Percentiles rank a stretch among this genome's conserved stretches.
Conservation (phyloP, 2,797 vertebrate genomes). For the Pseudochirops cupreus region DNA sequence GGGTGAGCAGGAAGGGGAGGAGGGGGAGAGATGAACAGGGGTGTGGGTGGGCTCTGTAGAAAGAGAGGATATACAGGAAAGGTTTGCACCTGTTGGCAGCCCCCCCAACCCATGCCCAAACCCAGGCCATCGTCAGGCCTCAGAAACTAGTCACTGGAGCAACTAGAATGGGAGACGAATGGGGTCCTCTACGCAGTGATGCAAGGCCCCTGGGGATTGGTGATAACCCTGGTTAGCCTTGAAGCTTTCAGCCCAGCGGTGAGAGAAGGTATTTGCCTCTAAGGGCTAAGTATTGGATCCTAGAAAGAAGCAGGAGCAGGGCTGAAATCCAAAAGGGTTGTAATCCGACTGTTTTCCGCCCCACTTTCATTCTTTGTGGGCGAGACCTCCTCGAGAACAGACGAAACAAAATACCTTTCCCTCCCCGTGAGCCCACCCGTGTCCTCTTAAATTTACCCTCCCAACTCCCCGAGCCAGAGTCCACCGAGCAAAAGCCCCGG, state of each 20-base stretch:
- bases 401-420: neutral
- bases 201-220: neutral
- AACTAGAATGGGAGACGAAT: neutral
- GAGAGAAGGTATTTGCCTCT: too few species aligned
- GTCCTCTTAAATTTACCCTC: neutral
- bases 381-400: neutral
- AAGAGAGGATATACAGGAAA: neutral
- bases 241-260: too few species aligned
- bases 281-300: too few species aligned
- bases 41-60: neutral
- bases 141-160: neutral
- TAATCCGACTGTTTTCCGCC: neutral
- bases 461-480: neutral
- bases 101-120: neutral
- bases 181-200: neutral
- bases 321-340: neutral
- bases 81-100: neutral
- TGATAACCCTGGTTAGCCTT: neutral
- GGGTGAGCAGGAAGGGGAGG: conserved; percentile 87
- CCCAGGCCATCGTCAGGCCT: neutral
- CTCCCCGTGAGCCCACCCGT: neutral
- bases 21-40: neutral
- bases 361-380: neutral
- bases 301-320: neutral
- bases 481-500: neutral